These are phyloP conservation scores for Apeira syringaria DNA, from an alignment of 2,888 invertebrate genomes.

Conservation along the genomic window DNA sequence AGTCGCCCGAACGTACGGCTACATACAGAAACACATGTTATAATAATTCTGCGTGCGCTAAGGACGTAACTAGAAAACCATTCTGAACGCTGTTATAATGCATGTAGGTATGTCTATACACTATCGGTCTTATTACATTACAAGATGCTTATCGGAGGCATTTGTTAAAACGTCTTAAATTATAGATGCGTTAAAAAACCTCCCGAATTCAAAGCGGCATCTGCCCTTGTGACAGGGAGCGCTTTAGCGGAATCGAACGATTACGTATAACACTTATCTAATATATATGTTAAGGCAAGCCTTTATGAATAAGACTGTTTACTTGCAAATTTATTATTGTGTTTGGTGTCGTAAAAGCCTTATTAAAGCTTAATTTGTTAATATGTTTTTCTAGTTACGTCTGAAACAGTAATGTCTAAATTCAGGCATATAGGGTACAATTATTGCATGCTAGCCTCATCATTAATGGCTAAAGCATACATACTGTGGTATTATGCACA, in stretches of 20 bases:
- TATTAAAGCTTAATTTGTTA: neutral
- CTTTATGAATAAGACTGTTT: too few relatives aligned
- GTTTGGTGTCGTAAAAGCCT: neutral
- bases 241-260: too few relatives aligned
- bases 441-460: constrained; percentile 19
- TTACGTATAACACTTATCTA: too few relatives aligned
- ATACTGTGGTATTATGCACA: too few relatives aligned
- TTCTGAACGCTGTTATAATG: neutral
- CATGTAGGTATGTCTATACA: too few relatives aligned
- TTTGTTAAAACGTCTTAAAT: too few relatives aligned
- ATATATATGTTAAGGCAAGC: too few relatives aligned
- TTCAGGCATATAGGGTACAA: constrained; percentile 17
- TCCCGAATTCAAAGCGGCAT: too few relatives aligned
- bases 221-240: too few relatives aligned
- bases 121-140: too few relatives aligned
- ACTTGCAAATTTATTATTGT: neutral
- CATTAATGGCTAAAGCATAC: neutral
- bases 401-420: constrained; percentile 21
- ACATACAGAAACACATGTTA: constrained; percentile 43
- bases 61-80: constrained; percentile 31
- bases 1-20: constrained; percentile 99
- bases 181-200: too few relatives aligned
- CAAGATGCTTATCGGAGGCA: too few relatives aligned
- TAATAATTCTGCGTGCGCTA: neutral
- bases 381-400: constrained; percentile 35